phyloP scores from a whole-genome alignment of 2,113 vertebrate species.

The Macheiramphus alcinus region DNA sequence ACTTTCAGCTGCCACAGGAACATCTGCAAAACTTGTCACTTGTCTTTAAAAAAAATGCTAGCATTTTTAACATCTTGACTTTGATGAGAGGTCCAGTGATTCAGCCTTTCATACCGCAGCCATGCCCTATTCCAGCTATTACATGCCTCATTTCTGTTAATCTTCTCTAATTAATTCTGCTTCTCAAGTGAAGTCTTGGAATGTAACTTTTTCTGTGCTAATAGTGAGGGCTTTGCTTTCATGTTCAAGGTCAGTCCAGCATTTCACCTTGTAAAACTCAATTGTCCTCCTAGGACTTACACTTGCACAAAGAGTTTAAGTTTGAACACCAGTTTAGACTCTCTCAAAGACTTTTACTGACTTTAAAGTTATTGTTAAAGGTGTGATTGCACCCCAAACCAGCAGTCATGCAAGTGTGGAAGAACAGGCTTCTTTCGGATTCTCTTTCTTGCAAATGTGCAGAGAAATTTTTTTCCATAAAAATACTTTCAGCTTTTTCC shows the following conservation, averaged over 20 bases:
- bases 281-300: neutral
- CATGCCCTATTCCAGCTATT: slow-evolving; percentile 46
- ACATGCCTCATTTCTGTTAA: slow-evolving; percentile 52
- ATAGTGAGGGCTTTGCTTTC: neutral
- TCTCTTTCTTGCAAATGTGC: neutral
- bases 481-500: neutral
- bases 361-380: neutral
- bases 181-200: slow-evolving; percentile 19
- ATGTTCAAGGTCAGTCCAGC: slow-evolving; percentile 1
- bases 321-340: neutral
- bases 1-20: neutral
- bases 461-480: neutral
- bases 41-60: neutral
- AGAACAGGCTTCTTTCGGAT: neutral
- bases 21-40: neutral
- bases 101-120: neutral
- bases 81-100: neutral
- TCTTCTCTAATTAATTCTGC: slow-evolving; percentile 65
- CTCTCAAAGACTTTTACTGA: neutral
- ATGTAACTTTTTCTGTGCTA: slow-evolving; percentile 19
- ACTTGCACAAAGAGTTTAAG: neutral
- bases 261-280: neutral
- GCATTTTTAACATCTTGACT: slow-evolving; percentile 5
- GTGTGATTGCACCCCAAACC: neutral
- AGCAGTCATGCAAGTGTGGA: neutral